These are phyloP conservation scores for Triplophysa dalaica DNA, from an alignment of 2,113 vertebrate species.

Conservation along the genomic window DNA sequence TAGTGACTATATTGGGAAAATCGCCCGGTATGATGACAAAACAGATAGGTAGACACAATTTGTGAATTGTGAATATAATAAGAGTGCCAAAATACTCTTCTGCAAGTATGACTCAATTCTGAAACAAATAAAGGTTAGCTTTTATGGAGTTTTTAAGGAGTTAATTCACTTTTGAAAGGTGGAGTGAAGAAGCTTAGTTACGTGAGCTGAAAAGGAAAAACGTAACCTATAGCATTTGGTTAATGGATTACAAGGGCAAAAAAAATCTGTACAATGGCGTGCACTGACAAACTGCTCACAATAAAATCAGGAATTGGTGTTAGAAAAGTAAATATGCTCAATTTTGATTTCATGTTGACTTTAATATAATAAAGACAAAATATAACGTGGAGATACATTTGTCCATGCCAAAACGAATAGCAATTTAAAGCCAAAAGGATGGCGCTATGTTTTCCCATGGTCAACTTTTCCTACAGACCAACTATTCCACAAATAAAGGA, in stretches of 20 bases:
- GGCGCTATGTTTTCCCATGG: slow-evolving; percentile 26
- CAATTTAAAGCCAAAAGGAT: neutral
- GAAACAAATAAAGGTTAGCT: too few relatives aligned
- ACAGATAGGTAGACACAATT: neutral
- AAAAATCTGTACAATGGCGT: neutral
- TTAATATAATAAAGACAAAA: neutral
- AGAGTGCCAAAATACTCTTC: too few relatives aligned
- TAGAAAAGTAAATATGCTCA: neutral
- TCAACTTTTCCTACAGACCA: slow-evolving; percentile 35
- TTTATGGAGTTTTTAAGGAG: too few relatives aligned
- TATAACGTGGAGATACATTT: neutral
- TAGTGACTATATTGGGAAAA: neutral
- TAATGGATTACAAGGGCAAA: too few relatives aligned
- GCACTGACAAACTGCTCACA: neutral
- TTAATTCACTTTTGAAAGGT: too few relatives aligned
- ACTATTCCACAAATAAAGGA: slow-evolving; percentile 44
- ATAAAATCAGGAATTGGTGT: neutral
- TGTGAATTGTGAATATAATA: too few relatives aligned
- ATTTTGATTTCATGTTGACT: neutral
- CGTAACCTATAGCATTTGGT: too few relatives aligned
- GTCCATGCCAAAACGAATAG: slow-evolving; percentile 12
- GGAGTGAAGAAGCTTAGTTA: too few relatives aligned
- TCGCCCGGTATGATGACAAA: neutral
- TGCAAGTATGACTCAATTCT: too few relatives aligned
- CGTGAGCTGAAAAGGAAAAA: too few relatives aligned